Base-by-base conservation (phyloP, 1,140 invertebrate genomes). In the Muscidifurax raptorellus region DNA sequence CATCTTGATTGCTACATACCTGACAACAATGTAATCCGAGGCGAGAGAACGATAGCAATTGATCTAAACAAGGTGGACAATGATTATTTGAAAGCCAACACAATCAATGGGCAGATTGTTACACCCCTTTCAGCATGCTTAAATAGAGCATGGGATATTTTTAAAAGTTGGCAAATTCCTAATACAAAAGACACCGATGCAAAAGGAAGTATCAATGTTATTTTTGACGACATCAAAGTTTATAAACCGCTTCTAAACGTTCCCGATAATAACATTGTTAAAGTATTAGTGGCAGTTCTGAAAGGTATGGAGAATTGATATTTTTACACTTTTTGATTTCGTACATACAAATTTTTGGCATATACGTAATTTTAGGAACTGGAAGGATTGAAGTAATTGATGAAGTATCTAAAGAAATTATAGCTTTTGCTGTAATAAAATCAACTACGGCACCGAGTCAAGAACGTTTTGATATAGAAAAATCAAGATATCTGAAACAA, bases 61-160 rank as follows among this genome's bases (percentile, higher is more conserved):
- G 95, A 95, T 82, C 92, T 97, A 1, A 93, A 92, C 22, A 94
- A 96, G 86, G 94, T 94, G 66, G 95, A 96, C 82, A 95, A 95
- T 89, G 93, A 95, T 78, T 98, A 95, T 90, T 94, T 97, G 89
- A 92, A 94, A 80, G 97, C 96, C 25, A 97, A 98, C 91, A 94
- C 95, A 25, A 96, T 98, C 87, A 97, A 99, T 93, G 95, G 95
- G 2, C 95, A 97, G 88, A 96, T 97, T 82, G 89, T 98, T 0
- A 96, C 96, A 86, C 98, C 98, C 3, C 97, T 97, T 0, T 97
- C 97, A 59, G 96, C 97, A 18, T 98, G 96, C 89, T 90, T 96
- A 87, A 93, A 95, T 1, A 92, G 98, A 28, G 97, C 96, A 0
- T 98, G 97, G 97, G 96, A 97, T 89, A 96, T 97, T 30, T 93